Base-by-base conservation (phyloP, 2,888 invertebrate genomes). In the Plebejus argus region DNA sequence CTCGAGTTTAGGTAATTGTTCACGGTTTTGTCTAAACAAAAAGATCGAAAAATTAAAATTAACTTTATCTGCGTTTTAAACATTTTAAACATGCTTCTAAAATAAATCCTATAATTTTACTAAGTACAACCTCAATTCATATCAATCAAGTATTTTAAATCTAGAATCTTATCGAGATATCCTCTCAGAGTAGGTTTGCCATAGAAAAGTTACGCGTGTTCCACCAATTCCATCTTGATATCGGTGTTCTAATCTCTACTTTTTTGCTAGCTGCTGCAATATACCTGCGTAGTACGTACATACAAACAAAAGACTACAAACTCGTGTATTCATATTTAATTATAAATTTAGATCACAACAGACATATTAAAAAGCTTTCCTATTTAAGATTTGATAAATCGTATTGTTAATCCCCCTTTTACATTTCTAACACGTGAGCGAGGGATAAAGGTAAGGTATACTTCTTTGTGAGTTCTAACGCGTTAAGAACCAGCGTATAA, bases 401-500 rank as follows among this genome's bases (percentile, higher is more conserved):
- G 70, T 70, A 70, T 70, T 78, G 49, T 45, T 61, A 49, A 75
- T 78, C 28, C 70, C 66, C 75, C 49, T 75, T 28, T 33, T 45
- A 72, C 70, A 82, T 82, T 83, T 79, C 74, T 70, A 81, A 80
- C 83, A 83, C 84, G 83, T 82, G 82, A 81, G 79, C 77, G 66
- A 77, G 81, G 79, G 82, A 79, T 77, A 74, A 79, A 84, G 82
- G 80, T 83, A 83, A 79, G 81, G 81, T 82, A 84, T 83, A 85
- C 86, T 86, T 86, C 86, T 88, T 89, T 89, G 87, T 61, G 1
- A 61, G 61, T 61, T 23, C 20, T 86, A 89, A 89, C 84, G 83
- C 85, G 84, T 87, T 85, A 85, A 83, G 82, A 86, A 86, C 85
- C 85, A 89, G 77, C 79, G 80, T 82, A 80, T 81, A 86, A 86